Percentiles rank a stretch among this genome's conserved stretches.
These are phyloP conservation scores for Cosmopolites sordidus DNA, from an alignment of 2,888 invertebrate genomes.

Conservation along the genomic window DNA sequence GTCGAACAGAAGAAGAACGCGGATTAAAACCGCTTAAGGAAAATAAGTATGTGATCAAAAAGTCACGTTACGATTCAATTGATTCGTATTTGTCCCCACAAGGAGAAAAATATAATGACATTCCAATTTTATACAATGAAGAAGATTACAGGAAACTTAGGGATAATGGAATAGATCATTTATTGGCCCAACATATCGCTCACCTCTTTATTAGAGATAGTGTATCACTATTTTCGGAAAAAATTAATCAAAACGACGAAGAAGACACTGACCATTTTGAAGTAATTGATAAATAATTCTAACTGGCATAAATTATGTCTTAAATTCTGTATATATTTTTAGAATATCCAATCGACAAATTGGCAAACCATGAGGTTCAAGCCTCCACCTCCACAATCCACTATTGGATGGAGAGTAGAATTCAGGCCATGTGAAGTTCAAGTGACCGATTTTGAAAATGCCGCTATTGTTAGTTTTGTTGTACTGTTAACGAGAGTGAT, in stretches of 20 bases:
- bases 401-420: constrained; percentile 99
- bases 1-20: constrained; percentile 87
- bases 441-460: constrained; percentile 99
- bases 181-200: constrained; percentile 92
- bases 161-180: constrained; percentile 86
- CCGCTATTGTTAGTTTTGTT: constrained; percentile 96
- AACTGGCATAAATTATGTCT: too few species aligned
- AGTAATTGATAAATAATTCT: too few species aligned
- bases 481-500: constrained; percentile 95
- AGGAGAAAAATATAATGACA: constrained; percentile 91
- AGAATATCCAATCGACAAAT: constrained; percentile 97
- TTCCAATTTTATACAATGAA: constrained; percentile 81
- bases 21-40: constrained; percentile 69
- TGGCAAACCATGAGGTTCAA: constrained; percentile 99
- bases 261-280: constrained; percentile 98
- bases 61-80: constrained; percentile 96
- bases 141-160: constrained; percentile 76
- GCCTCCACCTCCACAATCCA: constrained; percentile 91
- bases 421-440: constrained; percentile 98
- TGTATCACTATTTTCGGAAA: constrained; percentile 91
- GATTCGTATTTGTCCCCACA: constrained; percentile 92
- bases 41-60: constrained; percentile 79
- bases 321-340: neutral
- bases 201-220: constrained; percentile 98
- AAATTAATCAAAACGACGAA: constrained; percentile 86